Evolutionary conservation across 2,888 invertebrate species (phyloP).

Genomic region (Caenorhabditis wallacei): DNA sequence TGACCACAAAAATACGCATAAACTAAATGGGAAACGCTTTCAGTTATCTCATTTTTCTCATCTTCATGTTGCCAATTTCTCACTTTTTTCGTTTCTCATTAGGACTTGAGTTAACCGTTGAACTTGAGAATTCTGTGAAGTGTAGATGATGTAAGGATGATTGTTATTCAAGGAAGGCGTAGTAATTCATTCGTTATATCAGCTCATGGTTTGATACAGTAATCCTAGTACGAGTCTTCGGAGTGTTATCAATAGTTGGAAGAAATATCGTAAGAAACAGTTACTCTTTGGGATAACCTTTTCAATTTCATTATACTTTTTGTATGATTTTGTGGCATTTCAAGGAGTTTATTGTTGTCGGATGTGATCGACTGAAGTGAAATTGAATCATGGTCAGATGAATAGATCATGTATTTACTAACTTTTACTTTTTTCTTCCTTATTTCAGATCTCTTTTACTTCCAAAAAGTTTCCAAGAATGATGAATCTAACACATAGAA

Average conservation of each 20-base stretch:
- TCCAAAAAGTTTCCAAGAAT: not conserved
- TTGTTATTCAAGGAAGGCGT: not conserved
- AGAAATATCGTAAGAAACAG: too few species aligned
- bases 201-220: too few species aligned
- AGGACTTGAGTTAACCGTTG: slow-evolving; percentile 2
- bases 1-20: slow-evolving; percentile 47
- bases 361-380: not conserved
- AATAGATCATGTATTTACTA: not conserved
- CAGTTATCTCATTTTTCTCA: slow-evolving; percentile 13
- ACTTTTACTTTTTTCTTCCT: not conserved
- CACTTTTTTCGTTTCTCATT: slow-evolving; percentile 18
- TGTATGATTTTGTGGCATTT: too few species aligned
- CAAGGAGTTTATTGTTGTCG: too few species aligned
- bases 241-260: too few species aligned
- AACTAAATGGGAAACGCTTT: slow-evolving; percentile 31
- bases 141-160: not conserved
- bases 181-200: too few species aligned
- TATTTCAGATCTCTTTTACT: not conserved
- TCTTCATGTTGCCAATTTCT: slow-evolving; percentile 47
- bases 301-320: too few species aligned
- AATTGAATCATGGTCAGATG: not conserved
- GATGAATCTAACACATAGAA: slow-evolving; percentile 4
- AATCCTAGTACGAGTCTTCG: too few species aligned
- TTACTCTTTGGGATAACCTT: too few species aligned
- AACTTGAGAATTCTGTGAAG: slow-evolving; percentile 4